These are phyloP conservation scores for Zaprionus vittiger DNA, from an alignment of 1,140 invertebrate genomes.

Conservation along the genomic window DNA sequence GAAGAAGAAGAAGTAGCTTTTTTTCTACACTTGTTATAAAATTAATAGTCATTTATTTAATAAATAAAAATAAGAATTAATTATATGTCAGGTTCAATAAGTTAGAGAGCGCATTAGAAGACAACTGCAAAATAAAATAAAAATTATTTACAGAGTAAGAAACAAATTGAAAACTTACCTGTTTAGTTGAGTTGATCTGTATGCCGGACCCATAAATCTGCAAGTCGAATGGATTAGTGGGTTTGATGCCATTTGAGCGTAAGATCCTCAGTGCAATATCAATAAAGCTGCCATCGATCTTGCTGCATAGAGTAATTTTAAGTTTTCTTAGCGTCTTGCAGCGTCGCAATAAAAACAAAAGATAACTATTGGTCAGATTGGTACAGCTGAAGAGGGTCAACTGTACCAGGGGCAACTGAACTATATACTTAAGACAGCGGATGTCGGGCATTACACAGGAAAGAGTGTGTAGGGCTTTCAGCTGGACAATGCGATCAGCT, in stretches of 20 bases:
- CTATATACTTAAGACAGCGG: neutral
- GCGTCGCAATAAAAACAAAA: neutral
- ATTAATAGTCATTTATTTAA: neutral
- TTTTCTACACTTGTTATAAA: too few species aligned
- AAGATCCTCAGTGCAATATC: constrained; percentile 3
- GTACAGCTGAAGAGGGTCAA: constrained; percentile 1
- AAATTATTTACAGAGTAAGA: neutral
- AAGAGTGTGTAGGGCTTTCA: neutral
- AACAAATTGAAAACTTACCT: neutral
- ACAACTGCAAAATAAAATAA: neutral
- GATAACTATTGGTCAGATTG: neutral
- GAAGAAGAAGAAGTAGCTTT: too few species aligned
- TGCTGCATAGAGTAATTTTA: neutral
- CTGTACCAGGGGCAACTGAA: neutral
- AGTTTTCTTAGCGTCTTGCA: constrained; percentile 3
- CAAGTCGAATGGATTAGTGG: neutral
- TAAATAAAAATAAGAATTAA: neutral
- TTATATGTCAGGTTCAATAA: neutral
- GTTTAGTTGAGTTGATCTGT: too few species aligned
- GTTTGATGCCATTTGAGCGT: neutral
- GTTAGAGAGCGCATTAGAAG: neutral
- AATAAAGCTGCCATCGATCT: neutral
- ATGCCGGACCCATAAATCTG: neutral
- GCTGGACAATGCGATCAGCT: neutral
- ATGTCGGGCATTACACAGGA: constrained; percentile 3